phyloP scores from a whole-genome alignment of 2,888 invertebrate species.

The Drosophila monieri region DNA sequence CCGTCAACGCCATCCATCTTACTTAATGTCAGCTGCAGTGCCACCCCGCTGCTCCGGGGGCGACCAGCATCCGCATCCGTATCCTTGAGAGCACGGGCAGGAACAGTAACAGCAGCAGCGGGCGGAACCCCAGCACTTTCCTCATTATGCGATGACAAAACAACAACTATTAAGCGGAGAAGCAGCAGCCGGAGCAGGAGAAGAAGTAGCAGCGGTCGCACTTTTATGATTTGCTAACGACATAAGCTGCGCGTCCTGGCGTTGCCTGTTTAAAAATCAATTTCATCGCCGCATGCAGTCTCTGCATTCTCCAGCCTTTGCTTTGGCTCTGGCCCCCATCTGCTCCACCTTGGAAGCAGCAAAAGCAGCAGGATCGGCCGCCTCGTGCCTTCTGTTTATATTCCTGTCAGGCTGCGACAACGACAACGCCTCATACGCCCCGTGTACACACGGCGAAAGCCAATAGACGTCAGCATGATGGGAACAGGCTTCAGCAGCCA shows the following conservation, averaged over 20 bases:
- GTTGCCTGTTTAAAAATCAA: slow-evolving; percentile 77
- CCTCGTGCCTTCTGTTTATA: slow-evolving; percentile 57
- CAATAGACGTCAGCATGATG: slow-evolving; percentile 69
- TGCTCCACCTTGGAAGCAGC: slow-evolving; percentile 17
- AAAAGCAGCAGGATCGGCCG: slow-evolving; percentile 6
- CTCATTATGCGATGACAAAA: slow-evolving; percentile 75
- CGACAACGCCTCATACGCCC: slow-evolving; percentile 33
- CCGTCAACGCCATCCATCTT: slow-evolving; percentile 75
- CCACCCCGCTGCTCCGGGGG: slow-evolving; percentile 24
- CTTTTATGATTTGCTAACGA: slow-evolving; percentile 81
- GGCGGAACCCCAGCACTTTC: slow-evolving; percentile 38
- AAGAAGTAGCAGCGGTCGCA: slow-evolving; percentile 52
- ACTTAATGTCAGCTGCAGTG: slow-evolving; percentile 77
- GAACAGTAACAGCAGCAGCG: slow-evolving; percentile 10
- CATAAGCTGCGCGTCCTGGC: slow-evolving; percentile 52
- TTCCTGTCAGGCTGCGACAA: slow-evolving; percentile 61
- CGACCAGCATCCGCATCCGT: slow-evolving; percentile 12
- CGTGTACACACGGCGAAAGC: slow-evolving; percentile 66
- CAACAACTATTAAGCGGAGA: slow-evolving; percentile 53
- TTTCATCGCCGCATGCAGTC: slow-evolving; percentile 68
- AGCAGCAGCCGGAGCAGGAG: slow-evolving; percentile 25
- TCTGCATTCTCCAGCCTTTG: slow-evolving; percentile 21
- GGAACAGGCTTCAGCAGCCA: slow-evolving; percentile 42
- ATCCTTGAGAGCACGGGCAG: slow-evolving; percentile 7
- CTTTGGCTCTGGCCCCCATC: neutral